phyloP scores from a whole-genome alignment of 1,140 invertebrate genomes.

The Mercenaria mercenaria region DNA sequence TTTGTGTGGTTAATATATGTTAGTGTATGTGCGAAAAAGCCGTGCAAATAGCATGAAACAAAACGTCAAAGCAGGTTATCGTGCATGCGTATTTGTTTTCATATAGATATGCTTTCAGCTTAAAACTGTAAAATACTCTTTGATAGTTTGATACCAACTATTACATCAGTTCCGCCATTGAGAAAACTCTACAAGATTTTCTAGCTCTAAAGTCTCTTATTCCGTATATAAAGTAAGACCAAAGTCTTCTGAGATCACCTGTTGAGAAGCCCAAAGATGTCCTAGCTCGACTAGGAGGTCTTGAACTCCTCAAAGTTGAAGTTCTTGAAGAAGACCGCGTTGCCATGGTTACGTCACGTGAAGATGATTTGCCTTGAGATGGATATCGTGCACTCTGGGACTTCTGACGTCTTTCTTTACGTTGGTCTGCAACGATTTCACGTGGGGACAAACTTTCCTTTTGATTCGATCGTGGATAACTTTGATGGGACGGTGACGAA shows the following conservation, averaged over 20 bases:
- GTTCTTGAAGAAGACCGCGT: slow-evolving; percentile 1
- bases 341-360: slow-evolving; percentile 2
- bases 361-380: not conserved
- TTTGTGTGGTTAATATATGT: slow-evolving; percentile 24
- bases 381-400: slow-evolving; percentile 46
- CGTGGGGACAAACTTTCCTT: not conserved
- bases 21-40: not conserved
- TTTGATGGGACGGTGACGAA: not conserved
- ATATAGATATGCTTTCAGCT: not conserved
- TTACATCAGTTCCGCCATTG: slow-evolving; percentile 6
- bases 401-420: not conserved
- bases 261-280: slow-evolving; percentile 24
- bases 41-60: slow-evolving; percentile 2
- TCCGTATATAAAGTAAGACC: slow-evolving; percentile 17
- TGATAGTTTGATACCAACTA: too few species aligned
- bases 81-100: not conserved
- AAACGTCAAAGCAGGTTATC: not conserved
- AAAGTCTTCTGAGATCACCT: slow-evolving; percentile 41
- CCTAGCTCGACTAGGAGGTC: slow-evolving; percentile 36
- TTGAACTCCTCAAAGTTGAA: slow-evolving; percentile 3
- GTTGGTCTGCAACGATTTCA: not conserved
- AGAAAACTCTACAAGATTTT: slow-evolving; percentile 1
- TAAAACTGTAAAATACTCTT: not conserved
- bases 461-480: not conserved
- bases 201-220: not conserved